phyloP scores from a whole-genome alignment of 2,888 invertebrate genomes.

The Aleiodes leptofemur region DNA sequence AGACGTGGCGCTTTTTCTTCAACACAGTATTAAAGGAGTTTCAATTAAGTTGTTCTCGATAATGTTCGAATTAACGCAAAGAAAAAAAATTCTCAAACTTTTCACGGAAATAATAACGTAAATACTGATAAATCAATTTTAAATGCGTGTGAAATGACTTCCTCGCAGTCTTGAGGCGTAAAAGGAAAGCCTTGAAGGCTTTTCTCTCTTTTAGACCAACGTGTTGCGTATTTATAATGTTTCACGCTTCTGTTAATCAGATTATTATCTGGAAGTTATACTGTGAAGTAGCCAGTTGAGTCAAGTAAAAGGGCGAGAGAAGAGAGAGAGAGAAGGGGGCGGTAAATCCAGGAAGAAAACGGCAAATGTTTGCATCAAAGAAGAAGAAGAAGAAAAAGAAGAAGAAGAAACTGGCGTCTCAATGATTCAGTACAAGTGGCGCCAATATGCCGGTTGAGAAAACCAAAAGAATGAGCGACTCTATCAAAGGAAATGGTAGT shows the following conservation, averaged over 20 bases:
- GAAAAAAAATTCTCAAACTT: too few species aligned
- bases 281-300: constrained; percentile 25
- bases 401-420: background rate
- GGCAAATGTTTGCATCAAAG: constrained; percentile 41
- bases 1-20: too few species aligned
- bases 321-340: constrained; percentile 14
- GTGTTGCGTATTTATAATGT: constrained; percentile 45
- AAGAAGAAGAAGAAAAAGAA: background rate
- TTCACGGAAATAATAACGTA: background rate
- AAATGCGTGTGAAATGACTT: constrained; percentile 41
- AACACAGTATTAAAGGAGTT: too few species aligned
- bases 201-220: background rate
- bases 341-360: constrained; percentile 50
- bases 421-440: constrained; percentile 38
- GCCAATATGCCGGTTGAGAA: constrained; percentile 44
- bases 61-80: too few species aligned
- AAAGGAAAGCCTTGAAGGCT: constrained; percentile 18
- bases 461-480: constrained; percentile 20
- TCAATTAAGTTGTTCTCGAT: too few species aligned
- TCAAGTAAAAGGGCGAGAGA: background rate
- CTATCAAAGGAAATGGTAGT: background rate
- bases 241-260: constrained; percentile 59
- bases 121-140: constrained; percentile 15
- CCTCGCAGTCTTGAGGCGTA: constrained; percentile 38
- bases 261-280: constrained; percentile 53